A percentile compares a stretch with the other conserved stretches of the same genome.
Evolutionary conservation across 2,113 vertebrate genomes (phyloP).

Genomic region (Melanerpes aurifrons): DNA sequence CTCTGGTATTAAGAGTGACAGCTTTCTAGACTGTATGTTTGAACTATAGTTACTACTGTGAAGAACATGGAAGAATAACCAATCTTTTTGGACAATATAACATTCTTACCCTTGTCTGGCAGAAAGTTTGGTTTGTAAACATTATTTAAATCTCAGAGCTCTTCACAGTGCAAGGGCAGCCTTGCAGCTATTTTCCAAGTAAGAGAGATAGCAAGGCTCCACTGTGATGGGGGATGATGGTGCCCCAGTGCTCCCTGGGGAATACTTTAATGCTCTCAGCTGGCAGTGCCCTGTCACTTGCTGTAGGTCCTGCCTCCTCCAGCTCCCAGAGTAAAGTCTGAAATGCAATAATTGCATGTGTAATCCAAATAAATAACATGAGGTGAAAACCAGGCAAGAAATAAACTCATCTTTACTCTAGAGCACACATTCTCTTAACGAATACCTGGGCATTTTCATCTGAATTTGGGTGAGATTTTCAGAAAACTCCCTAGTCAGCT

Average conservation of each 20-base stretch:
- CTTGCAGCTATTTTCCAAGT: neutral
- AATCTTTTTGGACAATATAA: neutral
- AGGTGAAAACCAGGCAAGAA: neutral
- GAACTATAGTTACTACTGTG: neutral
- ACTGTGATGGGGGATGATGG: neutral
- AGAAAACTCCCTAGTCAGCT: neutral
- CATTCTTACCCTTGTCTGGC: neutral
- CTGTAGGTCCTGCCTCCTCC: neutral
- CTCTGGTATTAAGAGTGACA: no score
- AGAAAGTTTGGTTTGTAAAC: neutral
- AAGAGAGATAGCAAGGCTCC: neutral
- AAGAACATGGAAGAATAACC: neutral
- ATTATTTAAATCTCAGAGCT: neutral
- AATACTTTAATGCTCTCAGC: neutral
- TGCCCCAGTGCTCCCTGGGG: neutral
- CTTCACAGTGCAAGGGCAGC: neutral
- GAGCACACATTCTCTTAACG: neutral
- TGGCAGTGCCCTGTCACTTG: neutral
- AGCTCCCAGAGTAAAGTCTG: neutral
- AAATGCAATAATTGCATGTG: neutral
- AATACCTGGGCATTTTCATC: neutral
- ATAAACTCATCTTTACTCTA: neutral
- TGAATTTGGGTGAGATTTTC: neutral
- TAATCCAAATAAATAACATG: neutral
- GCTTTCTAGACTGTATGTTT: neutral